Conservation (phyloP, 92 coral and sea anemone genomes). For the Porites lobata region DNA sequence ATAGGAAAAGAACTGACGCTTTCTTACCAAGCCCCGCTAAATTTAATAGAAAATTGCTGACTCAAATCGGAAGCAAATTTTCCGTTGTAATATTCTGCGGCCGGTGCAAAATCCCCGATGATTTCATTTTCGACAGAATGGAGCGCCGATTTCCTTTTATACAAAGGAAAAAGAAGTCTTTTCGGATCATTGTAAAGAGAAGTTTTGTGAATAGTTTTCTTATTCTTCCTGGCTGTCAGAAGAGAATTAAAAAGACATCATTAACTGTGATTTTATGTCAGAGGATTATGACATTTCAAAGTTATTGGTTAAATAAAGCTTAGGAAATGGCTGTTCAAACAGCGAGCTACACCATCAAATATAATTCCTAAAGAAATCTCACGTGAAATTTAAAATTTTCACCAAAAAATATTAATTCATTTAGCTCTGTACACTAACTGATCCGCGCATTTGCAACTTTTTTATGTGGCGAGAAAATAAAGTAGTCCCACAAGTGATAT, state of each 20-base stretch:
- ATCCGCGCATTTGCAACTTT: slow-evolving; percentile 23
- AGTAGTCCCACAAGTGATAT: slow-evolving; percentile 16
- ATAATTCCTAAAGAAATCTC: slow-evolving; percentile 9
- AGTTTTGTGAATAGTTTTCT: slow-evolving; percentile 44
- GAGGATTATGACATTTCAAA: slow-evolving; percentile 79
- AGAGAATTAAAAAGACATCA: slow-evolving; percentile 69
- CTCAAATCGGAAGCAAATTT: slow-evolving; percentile 41
- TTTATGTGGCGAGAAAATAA: slow-evolving; percentile 33
- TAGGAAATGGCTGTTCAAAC: slow-evolving; percentile 81
- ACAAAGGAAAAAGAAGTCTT: slow-evolving; percentile 29
- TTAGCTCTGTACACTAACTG: neutral
- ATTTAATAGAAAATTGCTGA: slow-evolving; percentile 22
- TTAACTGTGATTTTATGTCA: slow-evolving; percentile 83
- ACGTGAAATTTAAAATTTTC: slow-evolving; percentile 31
- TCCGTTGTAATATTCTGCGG: neutral
- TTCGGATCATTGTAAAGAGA: slow-evolving; percentile 30
- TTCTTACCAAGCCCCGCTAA: neutral
- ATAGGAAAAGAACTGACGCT: slow-evolving; percentile 23
- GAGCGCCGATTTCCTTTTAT: slow-evolving; percentile 15
- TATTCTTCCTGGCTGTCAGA: slow-evolving; percentile 74
- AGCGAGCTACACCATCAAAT: slow-evolving; percentile 10
- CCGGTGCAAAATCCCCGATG: neutral
- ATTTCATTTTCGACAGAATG: slow-evolving; percentile 5
- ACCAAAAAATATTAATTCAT: slow-evolving; percentile 14
- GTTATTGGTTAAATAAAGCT: slow-evolving; percentile 83